Base-by-base conservation (phyloP, 2,113 vertebrate genomes). In the Gymnobelideus leadbeateri region DNA sequence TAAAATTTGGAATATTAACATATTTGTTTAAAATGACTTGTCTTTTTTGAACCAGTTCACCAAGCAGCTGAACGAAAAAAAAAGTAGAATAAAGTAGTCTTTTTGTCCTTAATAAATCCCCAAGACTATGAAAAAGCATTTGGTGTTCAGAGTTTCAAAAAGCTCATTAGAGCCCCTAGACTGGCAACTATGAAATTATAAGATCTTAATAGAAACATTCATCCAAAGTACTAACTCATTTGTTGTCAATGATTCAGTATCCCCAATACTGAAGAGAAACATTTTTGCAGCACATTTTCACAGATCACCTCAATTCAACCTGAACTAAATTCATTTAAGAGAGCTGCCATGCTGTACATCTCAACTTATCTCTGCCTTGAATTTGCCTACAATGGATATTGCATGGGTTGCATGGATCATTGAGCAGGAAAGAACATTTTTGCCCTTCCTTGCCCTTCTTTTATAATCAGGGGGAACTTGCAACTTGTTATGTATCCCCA, bases 341-440 rank as follows among this genome's bases (percentile, higher is more conserved):
- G 95, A 96, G 95, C 98, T 97, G 89, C 97, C 95, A 54, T 94
- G 95, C 94, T 98, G 95, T 96, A 96, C 51, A 0, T 97, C 98
- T 98, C 96, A 95, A 93, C 96, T 98, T 97, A 98, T 96, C 93
- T 92, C 91, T 97, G 55, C 61, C 93, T 95, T 94, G 94, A 96
- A 97, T 97, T 98, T 98, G 96, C 97, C 97, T 98, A 92, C 54
- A 91, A 97, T 97, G 97, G 93, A 93, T 98, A 98, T 97, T 97
- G 96, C 97, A 97, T 31, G 43, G 93, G 89, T 92, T 97, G 95
- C 98, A 98, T 1, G 97, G 98, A 98, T 98, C 98, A 98, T 96
- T 98, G 98, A 98, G 54, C 97, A 98, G 92, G 94, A 92, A 97
- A 97, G 97, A 98, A 98, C 95, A 96, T 96, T 98, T 96, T 95